Evolutionary conservation across 1,140 invertebrate species (phyloP), one percentile per base, ranked within the genome.

Genomic region (Atta texana): DNA sequence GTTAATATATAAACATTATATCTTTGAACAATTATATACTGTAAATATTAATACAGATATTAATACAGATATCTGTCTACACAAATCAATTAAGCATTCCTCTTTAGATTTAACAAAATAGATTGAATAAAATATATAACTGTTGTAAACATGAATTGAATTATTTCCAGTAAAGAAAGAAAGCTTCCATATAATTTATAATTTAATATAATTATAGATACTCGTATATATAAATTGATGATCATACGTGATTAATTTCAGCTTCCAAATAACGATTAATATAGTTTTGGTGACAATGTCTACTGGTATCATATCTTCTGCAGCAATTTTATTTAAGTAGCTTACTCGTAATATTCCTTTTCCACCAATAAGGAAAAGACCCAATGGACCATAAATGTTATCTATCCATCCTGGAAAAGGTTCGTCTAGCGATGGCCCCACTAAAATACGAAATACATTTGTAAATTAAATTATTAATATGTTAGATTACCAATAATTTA

Each of bases 321-420:
- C 94, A 44, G 96, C 93, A 8, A 97, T 92, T 1, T 96, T 93
- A 87, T 97, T 95, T n/a, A 96, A 96, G 74, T 97, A 96, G 89
- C 97, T 94, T 59, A 97, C 97, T 69, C 98, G 96, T 66, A 99
- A 93, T 28, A 99, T 96, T 49, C 98, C 98, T 96, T 98, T 98
- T n/a, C 97, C 98, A 88, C 96, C 96, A 0, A 97, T 97, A 0
- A 97, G 94, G 81, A 98, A 93, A 14, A 98, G 94, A 0, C 97
- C 98, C 49, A 98, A 97, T 4, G 98, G 98, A 14, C 98, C 98
- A 94, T 99, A 99, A 90, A 98, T 98, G 94, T 99, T 99, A 91
- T 99, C 99, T 12, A 99, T 96, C 99, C 99, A 99, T 0, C 98
- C 98, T 0, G 95, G 92, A 0, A 97, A 59, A 0, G 97, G 97